These are phyloP conservation scores for Phymanthus crucifer DNA, from an alignment of 92 coral and sea anemone species.

Conservation along the genomic window DNA sequence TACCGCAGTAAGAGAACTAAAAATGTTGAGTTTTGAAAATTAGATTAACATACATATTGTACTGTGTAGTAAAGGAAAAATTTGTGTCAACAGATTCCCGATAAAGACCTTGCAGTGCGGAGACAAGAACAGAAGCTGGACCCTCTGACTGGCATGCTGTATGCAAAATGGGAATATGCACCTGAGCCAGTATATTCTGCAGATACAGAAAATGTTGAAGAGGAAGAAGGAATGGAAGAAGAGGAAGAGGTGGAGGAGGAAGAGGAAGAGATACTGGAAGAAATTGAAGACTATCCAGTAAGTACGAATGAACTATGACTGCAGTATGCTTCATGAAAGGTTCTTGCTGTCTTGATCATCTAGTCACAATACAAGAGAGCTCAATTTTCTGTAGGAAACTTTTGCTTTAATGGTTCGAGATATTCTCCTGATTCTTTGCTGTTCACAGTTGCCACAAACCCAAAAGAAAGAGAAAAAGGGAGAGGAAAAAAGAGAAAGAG, in stretches of 20 bases:
- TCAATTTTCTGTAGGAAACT: too few species aligned
- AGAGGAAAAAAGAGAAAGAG: not conserved
- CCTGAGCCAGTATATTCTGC: conserved; percentile 49
- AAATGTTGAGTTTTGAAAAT: too few species aligned
- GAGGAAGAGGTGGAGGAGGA: conserved; percentile 69
- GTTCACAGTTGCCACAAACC: too few species aligned
- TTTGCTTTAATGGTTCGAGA: too few species aligned
- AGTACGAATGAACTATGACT: not conserved
- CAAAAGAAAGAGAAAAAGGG: too few species aligned
- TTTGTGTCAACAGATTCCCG: conserved; percentile 70
- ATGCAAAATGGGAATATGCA: conserved; percentile 77
- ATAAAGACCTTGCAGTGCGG: conserved; percentile 86
- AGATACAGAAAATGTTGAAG: conserved; percentile 51
- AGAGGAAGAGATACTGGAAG: conserved; percentile 64
- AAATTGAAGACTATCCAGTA: conserved; percentile 68
- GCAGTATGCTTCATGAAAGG: not conserved
- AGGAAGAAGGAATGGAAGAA: conserved; percentile 62
- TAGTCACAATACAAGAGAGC: too few species aligned
- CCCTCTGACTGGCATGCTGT: conserved; percentile 79
- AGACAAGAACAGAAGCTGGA: conserved; percentile 86
- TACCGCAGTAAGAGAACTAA: too few species aligned
- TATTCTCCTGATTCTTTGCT: too few species aligned
- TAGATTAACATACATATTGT: too few species aligned
- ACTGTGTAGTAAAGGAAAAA: not conserved
- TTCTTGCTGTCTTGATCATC: too few species aligned